These are phyloP conservation scores for Myotis myotis DNA, from an alignment of 2,797 vertebrate genomes.

Conservation along the genomic window DNA sequence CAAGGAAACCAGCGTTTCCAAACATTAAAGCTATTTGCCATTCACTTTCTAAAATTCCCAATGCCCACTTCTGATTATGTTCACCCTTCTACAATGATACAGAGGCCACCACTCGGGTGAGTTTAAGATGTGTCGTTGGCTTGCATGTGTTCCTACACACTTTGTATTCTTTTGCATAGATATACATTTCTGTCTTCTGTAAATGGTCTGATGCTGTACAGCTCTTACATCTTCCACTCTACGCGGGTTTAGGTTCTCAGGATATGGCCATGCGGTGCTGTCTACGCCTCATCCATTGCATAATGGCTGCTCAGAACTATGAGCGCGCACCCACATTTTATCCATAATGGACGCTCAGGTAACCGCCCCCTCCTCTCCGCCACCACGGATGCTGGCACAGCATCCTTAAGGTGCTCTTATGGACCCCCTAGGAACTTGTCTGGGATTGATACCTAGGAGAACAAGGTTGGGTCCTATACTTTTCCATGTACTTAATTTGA, in stretches of 20 bases:
- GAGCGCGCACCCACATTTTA: neutral
- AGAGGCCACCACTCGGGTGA: neutral
- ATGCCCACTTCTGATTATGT: conserved; percentile 71
- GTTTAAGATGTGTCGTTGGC: neutral
- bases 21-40: conserved; percentile 62
- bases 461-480: neutral
- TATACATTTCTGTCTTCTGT: neutral
- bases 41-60: conserved; percentile 64
- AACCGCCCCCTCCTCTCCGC: neutral
- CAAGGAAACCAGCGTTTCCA: neutral
- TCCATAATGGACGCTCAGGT: neutral
- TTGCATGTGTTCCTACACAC: neutral
- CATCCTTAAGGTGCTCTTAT: neutral
- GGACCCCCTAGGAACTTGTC: neutral
- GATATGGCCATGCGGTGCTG: too few species aligned
- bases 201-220: accelerated
- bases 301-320: neutral
- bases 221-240: neutral
- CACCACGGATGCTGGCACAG: too few species aligned
- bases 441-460: neutral
- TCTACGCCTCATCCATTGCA: neutral
- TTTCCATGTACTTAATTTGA: too few species aligned
- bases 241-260: neutral
- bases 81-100: conserved; percentile 50
- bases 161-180: neutral